phyloP scores from a whole-genome alignment of 2,888 invertebrate genomes.

The Drosophila mimica region DNA sequence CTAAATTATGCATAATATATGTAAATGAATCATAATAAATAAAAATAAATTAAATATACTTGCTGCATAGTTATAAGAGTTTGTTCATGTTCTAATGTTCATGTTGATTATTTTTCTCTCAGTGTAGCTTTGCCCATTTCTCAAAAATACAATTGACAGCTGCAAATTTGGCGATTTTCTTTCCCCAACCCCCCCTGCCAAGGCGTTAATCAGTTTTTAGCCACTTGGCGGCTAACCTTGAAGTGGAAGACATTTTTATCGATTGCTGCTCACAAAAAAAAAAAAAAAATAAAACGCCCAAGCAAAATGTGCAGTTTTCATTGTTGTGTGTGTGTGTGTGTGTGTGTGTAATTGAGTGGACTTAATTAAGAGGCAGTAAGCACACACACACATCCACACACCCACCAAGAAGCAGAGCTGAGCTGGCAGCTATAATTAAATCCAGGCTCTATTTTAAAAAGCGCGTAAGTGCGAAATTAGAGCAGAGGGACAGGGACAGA shows the following conservation, averaged over 20 bases:
- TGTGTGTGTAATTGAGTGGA: constrained; percentile 52
- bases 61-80: too few species aligned
- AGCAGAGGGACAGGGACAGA: not conserved
- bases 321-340: not conserved
- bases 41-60: not conserved
- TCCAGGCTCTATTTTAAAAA: constrained; percentile 46
- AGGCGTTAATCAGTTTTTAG: constrained; percentile 20
- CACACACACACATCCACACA: not conserved
- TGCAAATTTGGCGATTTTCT: constrained; percentile 18
- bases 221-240: constrained; percentile 59
- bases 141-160: constrained; percentile 31
- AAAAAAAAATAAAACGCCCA: constrained; percentile 6
- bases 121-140: constrained; percentile 6
- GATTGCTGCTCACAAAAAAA: constrained; percentile 41
- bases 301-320: constrained; percentile 21
- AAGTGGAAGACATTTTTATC: constrained; percentile 53
- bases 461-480: not conserved
- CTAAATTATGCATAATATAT: too few species aligned
- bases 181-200: too few species aligned
- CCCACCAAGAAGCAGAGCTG: not conserved
- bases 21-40: not conserved
- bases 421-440: constrained; percentile 62
- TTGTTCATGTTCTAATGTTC: not conserved
- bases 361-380: constrained; percentile 45
- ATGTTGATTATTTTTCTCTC: not conserved